These are phyloP conservation scores for Leucoma salicis DNA, from an alignment of 2,888 invertebrate species.

Conservation along the genomic window DNA sequence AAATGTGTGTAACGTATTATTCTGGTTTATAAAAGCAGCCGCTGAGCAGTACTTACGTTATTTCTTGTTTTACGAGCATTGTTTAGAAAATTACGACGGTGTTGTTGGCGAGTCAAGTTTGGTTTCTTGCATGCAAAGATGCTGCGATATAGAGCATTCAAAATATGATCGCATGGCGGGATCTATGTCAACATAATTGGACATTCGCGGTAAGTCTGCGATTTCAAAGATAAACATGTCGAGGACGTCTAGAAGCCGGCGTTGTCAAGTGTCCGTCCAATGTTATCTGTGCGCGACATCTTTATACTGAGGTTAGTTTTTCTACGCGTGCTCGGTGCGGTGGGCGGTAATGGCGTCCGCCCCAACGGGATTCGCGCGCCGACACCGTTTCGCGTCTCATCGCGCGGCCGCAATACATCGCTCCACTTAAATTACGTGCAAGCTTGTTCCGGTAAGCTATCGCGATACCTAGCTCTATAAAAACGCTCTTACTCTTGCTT, in stretches of 20 bases:
- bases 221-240: conserved; percentile 56
- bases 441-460: conserved; percentile 73
- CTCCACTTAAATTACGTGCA: conserved; percentile 75
- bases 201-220: conserved; percentile 60
- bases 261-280: conserved; percentile 68
- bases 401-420: conserved; percentile 77
- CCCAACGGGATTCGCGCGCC: conserved; percentile 76
- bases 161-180: conserved; percentile 54
- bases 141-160: conserved; percentile 42
- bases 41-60: conserved; percentile 43
- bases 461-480: conserved; percentile 50
- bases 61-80: conserved; percentile 53
- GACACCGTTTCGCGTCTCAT: conserved; percentile 78
- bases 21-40: conserved; percentile 53
- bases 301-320: conserved; percentile 70
- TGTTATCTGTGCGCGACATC: conserved; percentile 73
- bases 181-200: conserved; percentile 64
- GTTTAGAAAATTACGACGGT: conserved; percentile 47
- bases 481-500: conserved; percentile 41
- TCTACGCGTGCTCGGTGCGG: conserved; percentile 69
- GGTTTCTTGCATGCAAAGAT: conserved; percentile 56
- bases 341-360: conserved; percentile 78
- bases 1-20: conserved; percentile 57
- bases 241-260: conserved; percentile 51
- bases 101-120: conserved; percentile 34